Base-by-base conservation (phyloP, 2,113 vertebrate species). In the human (Homo sapiens) region DNA sequence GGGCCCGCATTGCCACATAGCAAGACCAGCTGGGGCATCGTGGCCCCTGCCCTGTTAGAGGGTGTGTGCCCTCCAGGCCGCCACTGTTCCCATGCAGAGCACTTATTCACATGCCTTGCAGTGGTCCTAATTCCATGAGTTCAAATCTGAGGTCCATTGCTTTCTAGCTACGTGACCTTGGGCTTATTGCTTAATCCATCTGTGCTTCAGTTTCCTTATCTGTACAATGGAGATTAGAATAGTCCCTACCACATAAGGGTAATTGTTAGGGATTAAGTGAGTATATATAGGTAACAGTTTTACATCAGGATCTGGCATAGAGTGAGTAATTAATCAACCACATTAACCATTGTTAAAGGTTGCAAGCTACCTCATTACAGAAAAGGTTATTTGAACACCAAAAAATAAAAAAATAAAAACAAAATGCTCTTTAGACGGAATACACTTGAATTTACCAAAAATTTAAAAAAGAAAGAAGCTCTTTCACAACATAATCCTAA, bases 371-470 rank as follows among this genome's bases (percentile, higher is more conserved):
- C 18, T 81, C 48, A 7, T 89, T 52, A 83, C 14, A 85, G 91
- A 78, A 96, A 76, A 86, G 45, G 8, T 30, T 38, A 25, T 52
- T 68, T 32, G 45, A 85, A 68, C 66, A 79, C 43, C 18, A 75
- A 48, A 76, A 50, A 59, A 3, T 22, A 75, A 40, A 20, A 4
- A 78, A 66, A 66, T 17, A n/a, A 93, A 11, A 90, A 89, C 9
- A 91, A 48, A 75, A 52, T 35, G 9, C 45, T 22, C 30, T 72
- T 68, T 45, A 72, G 61, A 45, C n/a, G 81, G 55, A 93, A 90
- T 61, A 35, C 48, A 50, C 75, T 90, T 95, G 45, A n/a, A 76
- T 94, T 84, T 80, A 76, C 12, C 11, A 38, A 89, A 55, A 87
- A 43, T 16, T 6, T 48, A 48, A 82, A 40, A 35, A 72, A 20